phyloP scores from a whole-genome alignment of 2,888 invertebrate genomes.

The Eremobia ochroleuca region DNA sequence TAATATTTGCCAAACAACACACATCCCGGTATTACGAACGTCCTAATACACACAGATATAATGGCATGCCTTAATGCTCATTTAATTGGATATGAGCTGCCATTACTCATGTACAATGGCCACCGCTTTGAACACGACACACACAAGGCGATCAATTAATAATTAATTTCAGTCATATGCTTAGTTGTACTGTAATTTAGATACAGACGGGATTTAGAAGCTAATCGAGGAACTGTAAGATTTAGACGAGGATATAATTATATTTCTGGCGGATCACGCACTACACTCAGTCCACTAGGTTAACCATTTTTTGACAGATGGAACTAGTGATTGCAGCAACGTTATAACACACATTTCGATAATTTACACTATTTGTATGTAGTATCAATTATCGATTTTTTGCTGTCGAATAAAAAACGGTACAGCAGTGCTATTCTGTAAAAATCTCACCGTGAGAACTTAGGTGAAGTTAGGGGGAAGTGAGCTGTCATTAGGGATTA shows the following conservation, averaged over 20 bases:
- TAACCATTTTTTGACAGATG: no score
- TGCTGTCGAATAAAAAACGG: no score
- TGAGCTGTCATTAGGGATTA: no score
- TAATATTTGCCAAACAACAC: constrained; percentile 37
- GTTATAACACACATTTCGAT: no score
- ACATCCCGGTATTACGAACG: constrained; percentile 44
- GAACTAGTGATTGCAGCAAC: no score
- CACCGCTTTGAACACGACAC: constrained; percentile 63
- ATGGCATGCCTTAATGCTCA: constrained; percentile 67
- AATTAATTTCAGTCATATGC: constrained; percentile 56
- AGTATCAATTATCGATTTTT: no score
- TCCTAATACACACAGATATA: constrained; percentile 46
- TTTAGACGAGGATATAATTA: not conserved
- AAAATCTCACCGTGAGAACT: no score
- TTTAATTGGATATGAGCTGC: constrained; percentile 77
- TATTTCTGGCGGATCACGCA: no score
- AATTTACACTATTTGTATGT: no score
- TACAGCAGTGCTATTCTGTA: no score
- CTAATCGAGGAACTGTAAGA: constrained; percentile 21
- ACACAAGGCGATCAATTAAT: constrained; percentile 66
- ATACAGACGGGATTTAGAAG: constrained; percentile 38
- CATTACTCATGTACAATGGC: constrained; percentile 73
- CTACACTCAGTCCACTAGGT: no score
- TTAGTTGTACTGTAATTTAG: constrained; percentile 43
- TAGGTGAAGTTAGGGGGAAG: no score